Percentiles rank a stretch among this genome's conserved stretches.
These are phyloP conservation scores for Pseudomyrmex concolor DNA, from an alignment of 1,140 invertebrate species.

Conservation along the genomic window DNA sequence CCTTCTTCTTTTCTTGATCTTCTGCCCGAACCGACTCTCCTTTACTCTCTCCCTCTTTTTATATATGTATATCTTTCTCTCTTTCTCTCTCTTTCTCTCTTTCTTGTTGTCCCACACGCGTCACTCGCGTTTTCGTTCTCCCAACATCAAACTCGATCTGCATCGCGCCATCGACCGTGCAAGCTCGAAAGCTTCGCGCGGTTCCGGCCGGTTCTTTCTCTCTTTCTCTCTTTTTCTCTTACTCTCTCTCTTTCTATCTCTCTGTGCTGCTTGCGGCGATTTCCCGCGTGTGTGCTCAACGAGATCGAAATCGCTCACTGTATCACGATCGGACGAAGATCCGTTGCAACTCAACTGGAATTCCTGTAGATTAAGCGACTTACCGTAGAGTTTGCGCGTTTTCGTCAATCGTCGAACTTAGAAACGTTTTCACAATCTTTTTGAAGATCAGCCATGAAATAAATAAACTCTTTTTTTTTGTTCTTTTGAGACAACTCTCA, in stretches of 20 bases:
- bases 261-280: slow-evolving; percentile 21
- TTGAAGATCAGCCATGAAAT: not conserved
- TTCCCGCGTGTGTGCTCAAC: not conserved
- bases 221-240: no score
- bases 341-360: not conserved
- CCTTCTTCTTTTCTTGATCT: slow-evolving; percentile 67
- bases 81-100: slow-evolving; percentile 2
- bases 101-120: not conserved
- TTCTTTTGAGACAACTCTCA: not conserved
- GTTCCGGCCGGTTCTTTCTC: not conserved
- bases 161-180: slow-evolving; percentile 57
- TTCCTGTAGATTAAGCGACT: not conserved
- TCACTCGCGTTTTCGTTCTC: slow-evolving; percentile 4
- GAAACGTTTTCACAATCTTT: no score
- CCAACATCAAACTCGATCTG: slow-evolving; percentile 47
- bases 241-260: no score
- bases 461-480: not conserved
- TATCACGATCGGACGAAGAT: not conserved
- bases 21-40: slow-evolving; percentile 54
- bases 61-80: no score
- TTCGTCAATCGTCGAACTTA: not conserved
- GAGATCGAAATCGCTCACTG: slow-evolving; percentile 19
- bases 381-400: not conserved
- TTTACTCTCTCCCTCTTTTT: not conserved
- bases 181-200: slow-evolving; percentile 47